phyloP scores from a whole-genome alignment of 2,888 invertebrate species.

The Amblyjoppa fuscipennis region DNA sequence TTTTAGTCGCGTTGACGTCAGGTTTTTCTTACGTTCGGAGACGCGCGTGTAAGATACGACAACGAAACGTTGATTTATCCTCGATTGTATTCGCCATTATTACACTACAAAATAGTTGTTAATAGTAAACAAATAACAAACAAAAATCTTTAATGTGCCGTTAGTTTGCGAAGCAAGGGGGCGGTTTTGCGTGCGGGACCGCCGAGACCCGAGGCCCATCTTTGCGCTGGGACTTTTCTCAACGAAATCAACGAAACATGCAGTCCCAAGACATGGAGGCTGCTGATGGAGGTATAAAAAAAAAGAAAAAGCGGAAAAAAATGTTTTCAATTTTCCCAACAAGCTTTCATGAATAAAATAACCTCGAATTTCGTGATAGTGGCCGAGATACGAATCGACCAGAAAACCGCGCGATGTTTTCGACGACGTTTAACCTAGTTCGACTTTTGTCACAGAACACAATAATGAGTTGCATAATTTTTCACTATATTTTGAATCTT shows the following conservation, averaged over 20 bases:
- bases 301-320: slow-evolving; percentile 12
- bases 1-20: slow-evolving; percentile 71
- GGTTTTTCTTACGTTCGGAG: slow-evolving; percentile 59
- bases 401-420: slow-evolving; percentile 31
- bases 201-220: slow-evolving; percentile 42
- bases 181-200: slow-evolving; percentile 51
- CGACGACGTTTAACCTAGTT: slow-evolving; percentile 46
- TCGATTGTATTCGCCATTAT: slow-evolving; percentile 46
- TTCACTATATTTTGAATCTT: neutral
- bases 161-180: slow-evolving; percentile 16
- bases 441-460: neutral
- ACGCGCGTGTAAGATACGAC: slow-evolving; percentile 59
- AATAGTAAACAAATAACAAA: neutral
- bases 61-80: slow-evolving; percentile 50
- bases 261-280: slow-evolving; percentile 78
- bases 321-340: slow-evolving; percentile 1
- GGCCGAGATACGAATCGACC: neutral
- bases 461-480: slow-evolving; percentile 43
- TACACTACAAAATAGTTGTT: neutral
- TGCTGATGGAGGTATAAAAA: slow-evolving; percentile 76
- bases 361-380: neutral
- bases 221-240: slow-evolving; percentile 42
- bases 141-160: slow-evolving; percentile 2
- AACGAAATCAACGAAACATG: slow-evolving; percentile 73
- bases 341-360: neutral